Base-by-base conservation (phyloP, 2,797 vertebrate genomes). In the Gallinago stenura region DNA sequence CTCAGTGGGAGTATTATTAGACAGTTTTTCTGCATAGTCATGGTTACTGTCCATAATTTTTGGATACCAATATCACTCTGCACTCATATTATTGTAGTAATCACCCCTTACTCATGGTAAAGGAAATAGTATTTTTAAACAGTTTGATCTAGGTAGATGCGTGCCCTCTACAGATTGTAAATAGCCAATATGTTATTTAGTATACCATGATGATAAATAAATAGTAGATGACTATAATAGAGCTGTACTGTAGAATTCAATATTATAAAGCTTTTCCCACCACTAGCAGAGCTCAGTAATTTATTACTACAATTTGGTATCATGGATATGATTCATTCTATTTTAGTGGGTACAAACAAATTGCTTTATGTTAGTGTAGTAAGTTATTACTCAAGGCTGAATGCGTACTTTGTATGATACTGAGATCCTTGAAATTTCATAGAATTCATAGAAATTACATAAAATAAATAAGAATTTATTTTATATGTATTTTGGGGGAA, bases 301-400 rank as follows among this genome's bases (percentile, higher is more conserved):
- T 97, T 97, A 94, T 97, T 93, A 54, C 41, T 93, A 77, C 88
- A 90, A 69, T 97, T 96, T 93, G 45, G 51, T 79, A 92, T 94
- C 89, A 26, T 77, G 48, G 61, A 83, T 96, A 33, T 79, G 70
- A 90, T 95, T 97, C 62, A 96, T 97, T 96, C 64, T 93, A 13
- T 80, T 88, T 97, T 92, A 92, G 71, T 72, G 73, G 60, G 56
- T 93, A 57, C 37, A 95, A 78, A 87, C 56, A 93, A 92, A 95
- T 95, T 93, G 70, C 22, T 83, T 97, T 97, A 95, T 33, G 54
- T 96, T 93, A 17, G 12, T 69, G 24, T 91, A 78, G 45, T 45
- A 91, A 92, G 83, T 91, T 83, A 78, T 56, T 95, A 90, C 87
- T 96, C 73, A 93, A 72, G 97, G 37, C 54, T 89, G 70, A 69